These are phyloP conservation scores for Mesitornis unicolor DNA, from an alignment of 2,113 vertebrate species.

Conservation along the genomic window DNA sequence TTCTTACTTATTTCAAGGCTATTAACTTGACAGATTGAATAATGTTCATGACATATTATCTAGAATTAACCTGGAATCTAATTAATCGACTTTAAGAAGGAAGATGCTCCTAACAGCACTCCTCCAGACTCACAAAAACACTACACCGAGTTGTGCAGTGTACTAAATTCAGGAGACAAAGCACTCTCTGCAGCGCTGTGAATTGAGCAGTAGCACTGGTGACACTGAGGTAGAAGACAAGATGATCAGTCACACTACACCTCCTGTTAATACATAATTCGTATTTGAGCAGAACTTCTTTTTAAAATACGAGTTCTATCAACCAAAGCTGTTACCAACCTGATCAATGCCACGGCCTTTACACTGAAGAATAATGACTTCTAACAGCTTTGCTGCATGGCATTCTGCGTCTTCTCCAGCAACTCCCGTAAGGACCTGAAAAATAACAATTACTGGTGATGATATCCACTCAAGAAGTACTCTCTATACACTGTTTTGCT, in stretches of 20 bases:
- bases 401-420: conserved; percentile 98
- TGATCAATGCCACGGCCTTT: conserved; percentile 98
- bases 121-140: neutral
- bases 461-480: neutral
- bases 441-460: neutral
- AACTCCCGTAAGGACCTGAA: conserved; percentile 93
- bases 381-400: conserved; percentile 94
- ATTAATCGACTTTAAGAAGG: neutral
- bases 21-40: neutral
- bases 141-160: neutral
- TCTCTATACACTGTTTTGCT: neutral
- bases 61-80: neutral
- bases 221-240: neutral
- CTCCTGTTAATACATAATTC: neutral
- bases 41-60: neutral
- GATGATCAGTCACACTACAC: neutral
- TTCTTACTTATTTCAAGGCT: neutral
- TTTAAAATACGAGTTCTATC: neutral
- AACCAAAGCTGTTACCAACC: conserved; percentile 72
- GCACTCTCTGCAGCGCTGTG: neutral
- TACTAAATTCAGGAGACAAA: neutral
- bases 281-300: neutral
- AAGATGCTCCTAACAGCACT: neutral
- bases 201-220: neutral
- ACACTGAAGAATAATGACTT: conserved; percentile 96